A percentile compares a stretch with the other conserved stretches of the same genome.
Conservation (phyloP, 2,888 invertebrate species). For the Beris chalybata region DNA sequence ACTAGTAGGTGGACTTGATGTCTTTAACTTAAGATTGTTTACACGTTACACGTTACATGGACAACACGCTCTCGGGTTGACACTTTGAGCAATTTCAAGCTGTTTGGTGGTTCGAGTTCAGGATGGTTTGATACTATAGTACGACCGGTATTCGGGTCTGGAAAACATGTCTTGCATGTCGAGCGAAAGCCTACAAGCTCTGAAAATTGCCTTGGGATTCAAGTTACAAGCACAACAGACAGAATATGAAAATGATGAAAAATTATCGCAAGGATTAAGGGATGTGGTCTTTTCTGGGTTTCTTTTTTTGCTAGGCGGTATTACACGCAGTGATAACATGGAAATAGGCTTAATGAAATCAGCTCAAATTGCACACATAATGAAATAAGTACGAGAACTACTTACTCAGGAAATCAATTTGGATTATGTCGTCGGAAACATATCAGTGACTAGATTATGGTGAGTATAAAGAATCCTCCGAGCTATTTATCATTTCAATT, state of each 20-base stretch:
- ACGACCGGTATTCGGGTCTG: constrained; percentile 1
- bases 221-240: constrained; percentile 19
- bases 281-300: background rate
- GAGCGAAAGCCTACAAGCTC: constrained; percentile 2
- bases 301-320: background rate
- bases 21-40: background rate
- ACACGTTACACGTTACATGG: background rate
- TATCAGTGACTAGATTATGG: no score
- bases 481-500: no score
- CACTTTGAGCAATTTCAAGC: background rate
- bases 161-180: constrained; percentile 15
- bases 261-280: constrained; percentile 29
- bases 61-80: constrained; percentile 6
- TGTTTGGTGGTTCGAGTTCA: background rate
- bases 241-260: constrained; percentile 31
- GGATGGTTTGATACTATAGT: background rate
- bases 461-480: no score
- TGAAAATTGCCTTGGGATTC: constrained; percentile 18
- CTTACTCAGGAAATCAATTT: no score
- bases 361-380: background rate
- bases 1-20: background rate
- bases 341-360: constrained; percentile 26
- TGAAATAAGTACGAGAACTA: no score
- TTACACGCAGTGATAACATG: constrained; percentile 23
- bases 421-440: no score